A percentile compares a stretch with the other conserved stretches of the same genome.
These are phyloP conservation scores for Macroglossus sobrinus DNA, from an alignment of 2,113 vertebrate species.

Conservation along the genomic window DNA sequence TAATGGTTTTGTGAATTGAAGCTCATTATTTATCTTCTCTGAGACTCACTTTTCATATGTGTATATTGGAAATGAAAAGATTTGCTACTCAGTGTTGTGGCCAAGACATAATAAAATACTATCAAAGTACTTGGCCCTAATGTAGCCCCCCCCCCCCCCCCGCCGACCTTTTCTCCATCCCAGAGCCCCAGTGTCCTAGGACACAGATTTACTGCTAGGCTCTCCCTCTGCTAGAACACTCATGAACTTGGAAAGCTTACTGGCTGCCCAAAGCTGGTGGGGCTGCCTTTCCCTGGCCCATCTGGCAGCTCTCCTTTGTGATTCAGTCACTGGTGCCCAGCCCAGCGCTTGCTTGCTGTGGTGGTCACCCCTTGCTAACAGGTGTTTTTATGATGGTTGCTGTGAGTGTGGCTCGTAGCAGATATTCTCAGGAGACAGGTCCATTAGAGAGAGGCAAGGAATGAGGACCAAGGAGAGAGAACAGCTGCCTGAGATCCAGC, in stretches of 20 bases:
- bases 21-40: not conserved
- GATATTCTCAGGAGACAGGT: not conserved
- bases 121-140: not conserved
- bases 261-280: not conserved
- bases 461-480: not conserved
- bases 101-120: not conserved
- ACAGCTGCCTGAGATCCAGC: not conserved
- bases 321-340: not conserved
- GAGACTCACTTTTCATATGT: not conserved
- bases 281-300: not conserved
- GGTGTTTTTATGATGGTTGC: not conserved
- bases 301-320: not conserved
- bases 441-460: no score
- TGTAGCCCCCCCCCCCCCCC: not conserved
- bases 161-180: no score
- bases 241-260: not conserved
- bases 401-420: not conserved
- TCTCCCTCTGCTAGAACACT: not conserved
- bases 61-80: not conserved
- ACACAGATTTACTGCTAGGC: not conserved
- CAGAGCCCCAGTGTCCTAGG: not conserved
- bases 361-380: not conserved
- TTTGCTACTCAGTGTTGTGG: not conserved
- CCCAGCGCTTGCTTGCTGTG: not conserved
- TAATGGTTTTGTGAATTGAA: not conserved